phyloP scores from a whole-genome alignment of 1,140 invertebrate species.

The Conus betulinus region DNA sequence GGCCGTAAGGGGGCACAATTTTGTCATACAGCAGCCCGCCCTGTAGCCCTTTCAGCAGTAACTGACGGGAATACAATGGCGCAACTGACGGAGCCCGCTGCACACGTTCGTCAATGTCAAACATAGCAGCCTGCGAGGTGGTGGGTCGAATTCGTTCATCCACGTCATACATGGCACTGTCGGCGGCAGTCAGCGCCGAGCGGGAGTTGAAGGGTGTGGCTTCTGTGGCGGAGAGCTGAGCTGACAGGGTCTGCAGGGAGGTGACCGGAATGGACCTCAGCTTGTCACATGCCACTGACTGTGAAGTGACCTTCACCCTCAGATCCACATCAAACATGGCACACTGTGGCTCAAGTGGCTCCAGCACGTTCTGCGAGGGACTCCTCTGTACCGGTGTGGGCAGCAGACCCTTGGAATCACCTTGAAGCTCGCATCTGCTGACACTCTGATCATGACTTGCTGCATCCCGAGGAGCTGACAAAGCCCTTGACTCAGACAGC shows the following conservation, averaged over 20 bases:
- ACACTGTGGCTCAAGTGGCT: background rate
- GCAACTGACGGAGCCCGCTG: background rate
- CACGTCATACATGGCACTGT: background rate
- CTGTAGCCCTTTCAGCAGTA: too few species aligned
- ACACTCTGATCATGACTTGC: background rate
- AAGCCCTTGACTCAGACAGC: background rate
- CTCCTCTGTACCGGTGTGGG: background rate
- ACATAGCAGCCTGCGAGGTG: background rate
- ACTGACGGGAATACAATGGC: too few species aligned
- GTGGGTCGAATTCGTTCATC: background rate
- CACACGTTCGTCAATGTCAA: background rate
- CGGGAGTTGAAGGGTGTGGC: background rate
- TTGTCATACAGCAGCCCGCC: background rate
- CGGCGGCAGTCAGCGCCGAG: background rate
- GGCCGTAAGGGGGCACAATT: too few species aligned
- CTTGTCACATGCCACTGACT: background rate
- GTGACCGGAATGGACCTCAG: background rate
- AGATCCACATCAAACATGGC: background rate
- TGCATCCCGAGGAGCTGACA: background rate
- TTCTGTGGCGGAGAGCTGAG: background rate
- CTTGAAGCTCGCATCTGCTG: background rate
- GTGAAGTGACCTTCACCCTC: background rate
- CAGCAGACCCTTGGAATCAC: background rate
- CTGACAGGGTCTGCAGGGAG: background rate
- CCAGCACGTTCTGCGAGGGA: background rate